Evolutionary conservation across 1,140 invertebrate species (phyloP).

Genomic region (Drosophila nebulosa): DNA sequence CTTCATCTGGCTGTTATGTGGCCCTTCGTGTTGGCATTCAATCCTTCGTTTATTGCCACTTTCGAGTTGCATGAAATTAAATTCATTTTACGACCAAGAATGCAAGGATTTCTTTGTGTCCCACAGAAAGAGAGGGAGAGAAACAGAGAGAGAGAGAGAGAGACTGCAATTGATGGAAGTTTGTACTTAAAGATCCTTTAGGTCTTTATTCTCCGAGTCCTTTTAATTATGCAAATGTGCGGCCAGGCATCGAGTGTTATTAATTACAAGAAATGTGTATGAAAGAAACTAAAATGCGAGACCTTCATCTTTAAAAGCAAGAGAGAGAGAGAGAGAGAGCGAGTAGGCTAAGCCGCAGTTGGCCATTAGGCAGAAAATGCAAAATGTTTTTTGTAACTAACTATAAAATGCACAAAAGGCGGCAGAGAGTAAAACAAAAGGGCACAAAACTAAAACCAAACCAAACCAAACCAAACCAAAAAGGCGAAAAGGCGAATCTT

Average conservation of each 20-base stretch:
- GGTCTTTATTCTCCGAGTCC: conserved; percentile 2
- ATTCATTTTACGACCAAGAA: conserved; percentile 67
- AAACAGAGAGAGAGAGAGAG: no score
- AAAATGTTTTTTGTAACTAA: conserved; percentile 24
- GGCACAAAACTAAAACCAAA: neutral
- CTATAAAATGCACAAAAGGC: neutral
- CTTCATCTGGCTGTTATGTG: conserved; percentile 39
- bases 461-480: conserved; percentile 12
- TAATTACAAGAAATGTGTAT: conserved; percentile 54
- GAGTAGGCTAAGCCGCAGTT: conserved; percentile 34
- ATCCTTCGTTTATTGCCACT: conserved; percentile 69
- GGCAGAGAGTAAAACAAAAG: neutral
- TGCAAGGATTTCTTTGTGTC: conserved; percentile 30
- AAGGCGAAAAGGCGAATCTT: conserved; percentile 50
- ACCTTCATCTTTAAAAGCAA: conserved; percentile 7
- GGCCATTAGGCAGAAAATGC: conserved; percentile 55
- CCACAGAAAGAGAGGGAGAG: neutral
- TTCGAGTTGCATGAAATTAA: conserved; percentile 74
- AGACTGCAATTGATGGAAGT: conserved; percentile 47
- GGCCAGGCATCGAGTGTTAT: conserved; percentile 60
- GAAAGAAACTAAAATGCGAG: conserved; percentile 11
- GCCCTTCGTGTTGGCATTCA: conserved; percentile 50
- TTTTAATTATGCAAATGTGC: conserved; percentile 77
- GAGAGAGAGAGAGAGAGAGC: no score
- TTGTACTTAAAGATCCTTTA: conserved; percentile 35